Evolutionary conservation across 2,797 vertebrate genomes (phyloP), one percentile per base, ranked within the genome.

Genomic region (Steatocranus sp.): DNA sequence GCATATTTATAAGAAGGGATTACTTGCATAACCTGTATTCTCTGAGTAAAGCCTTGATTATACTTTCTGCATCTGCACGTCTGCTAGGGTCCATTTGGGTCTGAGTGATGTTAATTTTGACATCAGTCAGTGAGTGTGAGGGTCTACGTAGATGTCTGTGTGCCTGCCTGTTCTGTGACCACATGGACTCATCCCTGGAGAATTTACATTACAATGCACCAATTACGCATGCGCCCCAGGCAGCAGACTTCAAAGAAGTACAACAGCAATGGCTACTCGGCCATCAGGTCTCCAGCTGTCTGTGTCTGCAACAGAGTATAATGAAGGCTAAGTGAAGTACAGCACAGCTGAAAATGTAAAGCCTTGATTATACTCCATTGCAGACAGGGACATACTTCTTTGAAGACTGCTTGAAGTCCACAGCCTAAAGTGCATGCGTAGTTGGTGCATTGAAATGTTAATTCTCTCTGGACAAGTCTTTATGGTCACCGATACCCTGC

Each of bases 371-470:
- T 18, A 18, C 23, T 30, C 41, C 41, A 27, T 30, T 46, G 66
- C 41, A 27, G 23, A 7, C 66, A 70, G 23, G 41, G 41, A 46
- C 66, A 70, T 70, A 70, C 6, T 27, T 70, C 41, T 70, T 70
- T 70, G 66, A 46, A 70, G 63, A 43, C 38, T 18, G 38, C 63
- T 25, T 66, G 61, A 66, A 41, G 61, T 66, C 66, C 23, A 25
- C 15, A 18, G 38, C 66, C 66, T 17, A 25, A 25, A 23, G 66
- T 20, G 41, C 1, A 70, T 11, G 23, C 38, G 9, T 27, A 70
- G 38, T 46, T 46, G 15, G 41, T 70, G 66, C 66, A 70, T 27
- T 70, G 66, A 46, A 46, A 27, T 70, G 23, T 46, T 46, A 70
- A 70, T 70, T 70, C 38, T 46, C 38, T 70, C 38, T 46, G 38